phyloP scores from a whole-genome alignment of 1,140 invertebrate species.

The Popillia japonica region DNA sequence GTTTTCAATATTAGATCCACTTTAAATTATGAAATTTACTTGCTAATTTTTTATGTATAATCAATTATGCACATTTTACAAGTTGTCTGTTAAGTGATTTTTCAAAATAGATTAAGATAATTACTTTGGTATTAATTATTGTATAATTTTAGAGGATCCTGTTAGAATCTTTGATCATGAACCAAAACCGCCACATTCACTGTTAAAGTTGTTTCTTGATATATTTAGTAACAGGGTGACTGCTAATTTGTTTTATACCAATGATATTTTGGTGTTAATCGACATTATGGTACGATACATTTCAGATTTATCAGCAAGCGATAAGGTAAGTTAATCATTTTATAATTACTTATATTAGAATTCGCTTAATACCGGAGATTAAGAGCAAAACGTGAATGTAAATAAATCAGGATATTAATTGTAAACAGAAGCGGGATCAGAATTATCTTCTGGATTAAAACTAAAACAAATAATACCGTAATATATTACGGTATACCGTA shows the following conservation, averaged over 20 bases:
- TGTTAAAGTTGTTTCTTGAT: constrained; percentile 88
- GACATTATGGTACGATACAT: constrained; percentile 90
- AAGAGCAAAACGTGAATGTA: too few species aligned
- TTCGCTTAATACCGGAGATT: not conserved
- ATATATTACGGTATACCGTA: too few species aligned
- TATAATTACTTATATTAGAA: not conserved
- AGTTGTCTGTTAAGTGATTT: not conserved
- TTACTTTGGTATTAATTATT: not conserved
- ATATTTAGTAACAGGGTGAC: constrained; percentile 79
- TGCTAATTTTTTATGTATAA: too few species aligned
- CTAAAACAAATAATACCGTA: too few species aligned
- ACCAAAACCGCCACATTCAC: constrained; percentile 81
- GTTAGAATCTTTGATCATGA: constrained; percentile 84
- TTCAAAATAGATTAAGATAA: not conserved
- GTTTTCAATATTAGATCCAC: too few species aligned
- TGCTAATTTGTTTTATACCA: constrained; percentile 89
- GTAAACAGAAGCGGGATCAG: too few species aligned
- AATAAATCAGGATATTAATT: too few species aligned
- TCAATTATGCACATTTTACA: not conserved
- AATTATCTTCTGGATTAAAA: too few species aligned
- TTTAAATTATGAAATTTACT: too few species aligned
- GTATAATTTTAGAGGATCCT: constrained; percentile 79
- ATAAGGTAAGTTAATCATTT: constrained; percentile 70
- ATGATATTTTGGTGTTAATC: constrained; percentile 90
- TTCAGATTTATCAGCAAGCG: constrained; percentile 86